Evolutionary conservation across 92 coral and sea anemone species (phyloP).

Genomic region (Nematostella vectensis): DNA sequence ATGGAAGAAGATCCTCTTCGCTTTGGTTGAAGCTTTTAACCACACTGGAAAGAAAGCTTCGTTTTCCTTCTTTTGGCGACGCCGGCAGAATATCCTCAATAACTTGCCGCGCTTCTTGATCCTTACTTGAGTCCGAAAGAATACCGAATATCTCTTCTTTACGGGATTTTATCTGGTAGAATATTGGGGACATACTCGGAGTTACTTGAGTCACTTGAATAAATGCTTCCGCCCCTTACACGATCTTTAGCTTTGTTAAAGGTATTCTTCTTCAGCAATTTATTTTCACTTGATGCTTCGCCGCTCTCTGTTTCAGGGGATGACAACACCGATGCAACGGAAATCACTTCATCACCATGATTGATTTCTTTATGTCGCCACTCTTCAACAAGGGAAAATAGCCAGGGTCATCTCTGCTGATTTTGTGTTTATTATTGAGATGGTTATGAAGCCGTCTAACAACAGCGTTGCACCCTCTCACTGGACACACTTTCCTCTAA

Average conservation of each 20-base stretch:
- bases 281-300: not conserved
- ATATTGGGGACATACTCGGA: no score
- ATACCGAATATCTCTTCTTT: no score
- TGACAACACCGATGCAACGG: not conserved
- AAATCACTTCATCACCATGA: not conserved
- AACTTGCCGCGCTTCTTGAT: not conserved
- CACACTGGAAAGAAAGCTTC: not conserved
- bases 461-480: not conserved
- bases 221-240: not conserved
- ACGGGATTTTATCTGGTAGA: no score
- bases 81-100: not conserved
- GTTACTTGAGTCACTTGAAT: not conserved
- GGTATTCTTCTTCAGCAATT: no score
- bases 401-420: not conserved
- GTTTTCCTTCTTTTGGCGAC: not conserved
- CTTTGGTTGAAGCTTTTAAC: not conserved
- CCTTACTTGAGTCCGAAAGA: no score
- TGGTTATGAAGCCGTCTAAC: slow-evolving; percentile 1
- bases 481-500: not conserved
- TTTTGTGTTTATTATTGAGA: not conserved
- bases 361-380: no score
- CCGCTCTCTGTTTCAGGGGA: not conserved
- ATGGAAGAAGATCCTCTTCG: not conserved
- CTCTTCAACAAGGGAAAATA: no score
- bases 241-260: no score